Base-by-base conservation (phyloP, 2,113 vertebrate species). In the Centropus bengalensis region DNA sequence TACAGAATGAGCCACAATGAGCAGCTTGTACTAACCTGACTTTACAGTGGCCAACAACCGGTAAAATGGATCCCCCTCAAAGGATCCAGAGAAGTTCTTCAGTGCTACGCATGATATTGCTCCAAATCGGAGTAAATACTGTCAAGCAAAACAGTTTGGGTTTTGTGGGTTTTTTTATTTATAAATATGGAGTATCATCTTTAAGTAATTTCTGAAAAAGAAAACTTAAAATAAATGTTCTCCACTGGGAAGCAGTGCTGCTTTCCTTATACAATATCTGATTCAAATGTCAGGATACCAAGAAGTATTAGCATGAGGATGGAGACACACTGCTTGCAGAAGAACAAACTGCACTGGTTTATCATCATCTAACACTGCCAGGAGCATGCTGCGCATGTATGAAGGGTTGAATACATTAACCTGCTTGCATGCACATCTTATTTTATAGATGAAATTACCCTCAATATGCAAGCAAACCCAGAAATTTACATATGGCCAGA, bases 151-250 rank as follows among this genome's bases (percentile, higher is more conserved):
- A 44, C 12, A 23, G 2, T 14, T 45, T 47, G 36, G 36, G 36
- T 36, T 36, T 36, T 36, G 36, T 36, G 36, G 36, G 36, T 30
- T 30, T 44, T 49, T 27, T 4, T 15, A 82, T 71, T 89, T 23
- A 21, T 30, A 47, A 59, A 40, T 20, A 14, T 67, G 12, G 33
- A 77, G 4, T 5, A 68, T 52, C 32, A 32, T 60, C 19, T 38
- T 55, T 12, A 91, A 78, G 63, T 94, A 18, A 55, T 82, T 80
- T 94, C 71, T 49, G 82, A 83, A 93, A 75, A 59, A 13, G 17
- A 11, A 88, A 86, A 32, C 5, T 7, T 71, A 52, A 93, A 83
- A 51, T 40, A 59, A 85, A 82, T 56, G 3, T 70, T 89, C 45
- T 93, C 62, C 82, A 38, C n/a, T 62, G 33, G 71, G 82, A 86